Percentiles rank a stretch among this genome's conserved stretches.
Conservation (phyloP, 2,888 invertebrate genomes). For the Pammene aurita region DNA sequence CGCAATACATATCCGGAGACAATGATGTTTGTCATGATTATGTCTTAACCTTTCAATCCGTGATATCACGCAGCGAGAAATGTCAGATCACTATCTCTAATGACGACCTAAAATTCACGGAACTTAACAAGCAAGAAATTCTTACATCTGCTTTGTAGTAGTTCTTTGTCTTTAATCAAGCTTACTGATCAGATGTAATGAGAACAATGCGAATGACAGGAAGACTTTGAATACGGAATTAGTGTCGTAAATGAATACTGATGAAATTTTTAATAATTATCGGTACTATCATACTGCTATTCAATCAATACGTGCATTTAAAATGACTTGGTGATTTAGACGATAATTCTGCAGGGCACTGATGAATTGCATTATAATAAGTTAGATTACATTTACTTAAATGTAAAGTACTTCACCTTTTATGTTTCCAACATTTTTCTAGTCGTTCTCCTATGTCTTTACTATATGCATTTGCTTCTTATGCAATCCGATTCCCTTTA, state of each 20-base stretch:
- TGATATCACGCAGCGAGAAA: conserved; percentile 20
- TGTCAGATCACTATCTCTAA: conserved; percentile 19
- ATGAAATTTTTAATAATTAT: conserved; percentile 15
- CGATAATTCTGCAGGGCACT: too few species aligned
- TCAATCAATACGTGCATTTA: too few species aligned
- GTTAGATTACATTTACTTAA: too few species aligned
- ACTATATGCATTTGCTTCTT: too few species aligned
- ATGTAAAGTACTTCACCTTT: too few species aligned
- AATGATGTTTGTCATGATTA: conserved; percentile 2
- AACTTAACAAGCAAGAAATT: neutral
- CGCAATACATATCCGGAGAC: neutral
- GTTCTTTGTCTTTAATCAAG: neutral
- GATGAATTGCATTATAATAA: too few species aligned
- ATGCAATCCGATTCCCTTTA: too few species aligned
- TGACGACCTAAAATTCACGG: conserved; percentile 18
- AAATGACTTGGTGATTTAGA: too few species aligned
- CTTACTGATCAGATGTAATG: conserved; percentile 3
- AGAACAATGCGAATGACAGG: conserved; percentile 26
- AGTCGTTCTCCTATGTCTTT: too few species aligned
- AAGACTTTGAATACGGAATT: conserved; percentile 19
- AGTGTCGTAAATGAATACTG: neutral
- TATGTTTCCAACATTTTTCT: too few species aligned
- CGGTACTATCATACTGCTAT: neutral
- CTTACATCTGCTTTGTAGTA: neutral
- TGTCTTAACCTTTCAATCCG: neutral